phyloP scores from a whole-genome alignment of 1,140 invertebrate genomes.

The Drosophila persimilis region DNA sequence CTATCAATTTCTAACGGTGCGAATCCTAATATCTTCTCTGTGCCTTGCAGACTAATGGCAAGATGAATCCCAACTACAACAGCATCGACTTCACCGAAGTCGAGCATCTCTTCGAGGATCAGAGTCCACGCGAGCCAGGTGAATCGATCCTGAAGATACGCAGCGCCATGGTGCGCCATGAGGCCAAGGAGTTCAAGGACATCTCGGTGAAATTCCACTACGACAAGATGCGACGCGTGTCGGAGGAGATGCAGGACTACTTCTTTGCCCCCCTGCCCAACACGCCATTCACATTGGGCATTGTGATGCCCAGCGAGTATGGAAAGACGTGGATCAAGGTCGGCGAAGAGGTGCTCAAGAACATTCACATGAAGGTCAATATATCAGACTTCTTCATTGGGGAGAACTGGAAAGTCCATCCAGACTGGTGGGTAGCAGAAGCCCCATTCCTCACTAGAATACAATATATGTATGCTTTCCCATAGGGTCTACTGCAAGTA shows the following conservation, averaged over 20 bases:
- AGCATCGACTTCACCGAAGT: constrained; percentile 98
- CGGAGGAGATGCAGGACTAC: constrained; percentile 91
- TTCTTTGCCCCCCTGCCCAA: constrained; percentile 91
- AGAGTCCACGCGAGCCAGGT: constrained; percentile 83
- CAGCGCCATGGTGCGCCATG: constrained; percentile 89
- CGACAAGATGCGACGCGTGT: constrained; percentile 92
- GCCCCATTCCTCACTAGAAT: background rate
- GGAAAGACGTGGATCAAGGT: constrained; percentile 90
- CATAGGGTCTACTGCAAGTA: constrained; percentile 93
- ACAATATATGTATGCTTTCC: background rate
- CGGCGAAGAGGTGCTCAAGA: constrained; percentile 87
- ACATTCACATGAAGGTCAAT: constrained; percentile 87
- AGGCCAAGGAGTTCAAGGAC: constrained; percentile 86
- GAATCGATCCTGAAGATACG: constrained; percentile 86
- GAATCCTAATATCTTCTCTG: background rate
- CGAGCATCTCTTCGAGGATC: constrained; percentile 91
- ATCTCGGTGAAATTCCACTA: constrained; percentile 91
- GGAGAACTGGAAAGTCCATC: constrained; percentile 92
- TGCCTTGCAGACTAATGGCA: constrained; percentile 84
- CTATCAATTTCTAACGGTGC: background rate
- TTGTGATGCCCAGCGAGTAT: constrained; percentile 91
- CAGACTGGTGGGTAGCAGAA: constrained; percentile 87
- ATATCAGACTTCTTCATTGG: constrained; percentile 88
- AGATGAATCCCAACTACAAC: constrained; percentile 96
- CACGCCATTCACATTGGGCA: constrained; percentile 91